Evolutionary conservation across 2,797 vertebrate species (phyloP).

Genomic region (Crypturellus tataupa): DNA sequence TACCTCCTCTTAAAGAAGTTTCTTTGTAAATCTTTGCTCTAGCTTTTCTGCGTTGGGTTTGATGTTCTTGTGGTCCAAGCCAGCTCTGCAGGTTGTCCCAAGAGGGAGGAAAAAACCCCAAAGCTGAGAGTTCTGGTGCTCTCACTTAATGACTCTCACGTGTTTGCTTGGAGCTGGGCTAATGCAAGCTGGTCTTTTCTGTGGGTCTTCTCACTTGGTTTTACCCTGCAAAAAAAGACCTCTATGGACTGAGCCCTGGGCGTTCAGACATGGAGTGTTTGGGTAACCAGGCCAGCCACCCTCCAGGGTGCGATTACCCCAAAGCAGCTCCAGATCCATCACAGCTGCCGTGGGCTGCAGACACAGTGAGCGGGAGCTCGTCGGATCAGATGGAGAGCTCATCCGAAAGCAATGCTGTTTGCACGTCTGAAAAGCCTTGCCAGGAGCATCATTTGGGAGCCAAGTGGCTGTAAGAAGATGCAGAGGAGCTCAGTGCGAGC

Average conservation of each 20-base stretch:
- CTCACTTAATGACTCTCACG: rapidly evolving
- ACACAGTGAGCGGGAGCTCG: neutral
- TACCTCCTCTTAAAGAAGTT: neutral
- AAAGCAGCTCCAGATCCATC: neutral
- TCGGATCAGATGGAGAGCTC: neutral
- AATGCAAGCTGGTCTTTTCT: neutral
- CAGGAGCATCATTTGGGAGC: neutral
- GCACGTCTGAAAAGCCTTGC: neutral
- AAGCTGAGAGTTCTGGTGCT: rapidly evolving
- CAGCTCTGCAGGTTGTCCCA: neutral
- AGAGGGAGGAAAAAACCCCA: neutral
- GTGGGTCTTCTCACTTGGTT: neutral
- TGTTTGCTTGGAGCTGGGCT: neutral
- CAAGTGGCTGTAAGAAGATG: neutral
- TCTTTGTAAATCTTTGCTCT: neutral
- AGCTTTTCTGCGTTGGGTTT: neutral
- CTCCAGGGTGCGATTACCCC: neutral
- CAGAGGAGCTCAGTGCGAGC: neutral
- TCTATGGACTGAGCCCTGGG: neutral
- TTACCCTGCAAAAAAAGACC: neutral
- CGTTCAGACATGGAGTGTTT: neutral
- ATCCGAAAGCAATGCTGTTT: neutral
- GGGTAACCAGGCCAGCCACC: neutral
- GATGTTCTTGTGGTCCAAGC: neutral
- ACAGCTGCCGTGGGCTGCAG: neutral